Conservation (phyloP, 23 tunicate species). For the Halocynthia roretzi region DNA sequence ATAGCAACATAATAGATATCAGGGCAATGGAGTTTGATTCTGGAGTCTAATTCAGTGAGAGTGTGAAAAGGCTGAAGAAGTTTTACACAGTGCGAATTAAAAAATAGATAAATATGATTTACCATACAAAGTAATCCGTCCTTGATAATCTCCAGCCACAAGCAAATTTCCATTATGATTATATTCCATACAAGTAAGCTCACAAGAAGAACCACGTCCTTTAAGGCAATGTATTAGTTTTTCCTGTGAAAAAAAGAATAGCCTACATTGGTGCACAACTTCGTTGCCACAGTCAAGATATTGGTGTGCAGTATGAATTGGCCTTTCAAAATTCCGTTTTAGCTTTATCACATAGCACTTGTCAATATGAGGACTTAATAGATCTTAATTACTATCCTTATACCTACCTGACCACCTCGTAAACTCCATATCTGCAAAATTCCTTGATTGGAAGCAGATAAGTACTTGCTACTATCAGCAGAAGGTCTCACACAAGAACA, state of each 20-base stretch:
- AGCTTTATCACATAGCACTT: too few relatives aligned
- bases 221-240: too few relatives aligned
- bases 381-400: not conserved
- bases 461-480: too few relatives aligned
- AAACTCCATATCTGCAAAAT: conserved; percentile 29
- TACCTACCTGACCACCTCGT: not conserved
- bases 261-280: too few relatives aligned
- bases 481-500: conserved; percentile 25
- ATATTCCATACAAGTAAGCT: conserved; percentile 35
- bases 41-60: not conserved
- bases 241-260: too few relatives aligned
- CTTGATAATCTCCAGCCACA: conserved; percentile 39
- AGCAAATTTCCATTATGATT: conserved; percentile 30
- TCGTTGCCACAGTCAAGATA: too few relatives aligned
- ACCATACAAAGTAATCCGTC: conserved; percentile 32
- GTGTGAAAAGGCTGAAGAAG: not conserved
- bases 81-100: too few relatives aligned
- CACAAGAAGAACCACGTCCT: not conserved
- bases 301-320: too few relatives aligned
- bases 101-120: conserved; percentile 4
- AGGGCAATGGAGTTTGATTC: not conserved
- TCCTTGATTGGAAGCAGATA: not conserved
- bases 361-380: too few relatives aligned
- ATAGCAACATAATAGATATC: too few relatives aligned
- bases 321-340: too few relatives aligned